These are phyloP conservation scores for Heliconius cydno DNA, from an alignment of 2,888 invertebrate genomes.

Conservation along the genomic window DNA sequence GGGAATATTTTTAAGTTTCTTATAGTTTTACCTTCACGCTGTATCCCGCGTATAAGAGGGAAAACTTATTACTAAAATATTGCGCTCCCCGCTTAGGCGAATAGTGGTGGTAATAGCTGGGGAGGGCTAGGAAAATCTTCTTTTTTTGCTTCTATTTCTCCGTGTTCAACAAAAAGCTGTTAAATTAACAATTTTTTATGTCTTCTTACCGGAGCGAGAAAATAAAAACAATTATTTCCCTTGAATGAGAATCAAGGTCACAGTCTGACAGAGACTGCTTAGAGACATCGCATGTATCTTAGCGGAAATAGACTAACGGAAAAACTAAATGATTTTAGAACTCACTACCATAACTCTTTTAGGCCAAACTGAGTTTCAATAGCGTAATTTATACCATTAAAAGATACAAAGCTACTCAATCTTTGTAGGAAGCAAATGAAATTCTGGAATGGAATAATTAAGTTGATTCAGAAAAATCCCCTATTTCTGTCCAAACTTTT, in stretches of 20 bases:
- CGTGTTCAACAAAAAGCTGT: too few relatives aligned
- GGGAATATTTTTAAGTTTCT: too few relatives aligned
- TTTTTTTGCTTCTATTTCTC: too few relatives aligned
- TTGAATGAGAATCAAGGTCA: too few relatives aligned
- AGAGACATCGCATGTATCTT: too few relatives aligned
- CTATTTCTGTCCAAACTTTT: neutral
- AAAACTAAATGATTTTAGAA: neutral
- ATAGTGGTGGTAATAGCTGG: too few relatives aligned
- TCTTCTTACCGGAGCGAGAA: too few relatives aligned
- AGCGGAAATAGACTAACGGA: neutral
- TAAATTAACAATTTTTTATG: too few relatives aligned
- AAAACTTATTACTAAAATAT: neutral
- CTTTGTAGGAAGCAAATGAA: neutral
- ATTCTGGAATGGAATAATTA: constrained; percentile 1
- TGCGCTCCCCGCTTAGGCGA: neutral
- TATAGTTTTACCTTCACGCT: neutral
- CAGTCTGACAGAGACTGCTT: too few relatives aligned
- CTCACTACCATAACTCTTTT: neutral
- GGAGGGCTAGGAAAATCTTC: too few relatives aligned
- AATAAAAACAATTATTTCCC: too few relatives aligned
- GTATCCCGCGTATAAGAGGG: neutral
- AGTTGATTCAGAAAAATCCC: neutral
- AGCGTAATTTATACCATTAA: neutral
- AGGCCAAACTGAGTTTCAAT: neutral
- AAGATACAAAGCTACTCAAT: neutral